Conservation (phyloP, 2,113 vertebrate species). For the Lagopus leucura region DNA sequence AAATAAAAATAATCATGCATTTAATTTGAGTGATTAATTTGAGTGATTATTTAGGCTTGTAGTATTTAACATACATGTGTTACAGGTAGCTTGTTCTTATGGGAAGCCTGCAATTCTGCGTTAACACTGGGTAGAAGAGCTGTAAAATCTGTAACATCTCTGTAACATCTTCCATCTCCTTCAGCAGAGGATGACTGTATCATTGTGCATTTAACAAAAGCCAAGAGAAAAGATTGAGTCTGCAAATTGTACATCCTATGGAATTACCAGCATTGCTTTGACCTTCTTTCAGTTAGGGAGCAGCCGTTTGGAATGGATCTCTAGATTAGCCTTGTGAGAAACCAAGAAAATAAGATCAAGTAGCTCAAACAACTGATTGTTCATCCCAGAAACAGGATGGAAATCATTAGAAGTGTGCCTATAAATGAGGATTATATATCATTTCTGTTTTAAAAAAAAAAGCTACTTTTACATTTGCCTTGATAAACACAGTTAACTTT, state of each 20-base stretch:
- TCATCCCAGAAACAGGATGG: not conserved
- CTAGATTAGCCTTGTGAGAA: not conserved
- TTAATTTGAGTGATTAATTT: not conserved
- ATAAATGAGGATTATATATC: not conserved
- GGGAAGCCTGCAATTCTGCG: not conserved
- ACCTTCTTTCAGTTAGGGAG: not conserved
- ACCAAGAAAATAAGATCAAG: not conserved
- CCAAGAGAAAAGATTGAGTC: not conserved
- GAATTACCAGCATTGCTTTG: not conserved
- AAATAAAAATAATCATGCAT: not conserved
- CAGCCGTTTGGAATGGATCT: not conserved
- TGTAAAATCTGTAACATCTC: not conserved
- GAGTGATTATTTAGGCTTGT: conserved; percentile 3
- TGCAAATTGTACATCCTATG: not conserved
- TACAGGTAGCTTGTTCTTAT: not conserved
- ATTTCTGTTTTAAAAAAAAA: not conserved
- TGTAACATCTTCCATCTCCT: not conserved
- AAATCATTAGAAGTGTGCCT: not conserved
- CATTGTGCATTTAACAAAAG: not conserved
- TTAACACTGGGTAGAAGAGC: not conserved
- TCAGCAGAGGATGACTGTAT: not conserved
- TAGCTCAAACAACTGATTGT: not conserved
- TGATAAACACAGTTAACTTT: not conserved
- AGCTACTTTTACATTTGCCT: conserved; percentile 1
- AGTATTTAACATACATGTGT: not conserved